Evolutionary conservation across 2,113 vertebrate genomes (phyloP).

Genomic region (Hydrochoerus hydrochaeris): DNA sequence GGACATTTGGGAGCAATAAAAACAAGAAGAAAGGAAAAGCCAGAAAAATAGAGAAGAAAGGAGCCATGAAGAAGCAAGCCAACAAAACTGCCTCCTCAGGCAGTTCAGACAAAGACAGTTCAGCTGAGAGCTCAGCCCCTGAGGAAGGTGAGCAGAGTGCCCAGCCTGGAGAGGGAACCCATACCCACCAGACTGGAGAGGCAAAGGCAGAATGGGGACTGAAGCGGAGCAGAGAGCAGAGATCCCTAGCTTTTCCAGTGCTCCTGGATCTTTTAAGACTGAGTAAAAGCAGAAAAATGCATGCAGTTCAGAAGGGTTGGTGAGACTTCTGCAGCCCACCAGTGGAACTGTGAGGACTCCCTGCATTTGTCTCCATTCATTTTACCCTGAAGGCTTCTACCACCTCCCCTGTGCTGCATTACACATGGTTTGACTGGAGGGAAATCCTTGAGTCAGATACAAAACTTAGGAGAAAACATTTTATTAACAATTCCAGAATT

Average conservation of each 20-base stretch:
- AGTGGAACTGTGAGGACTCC: neutral
- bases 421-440: neutral
- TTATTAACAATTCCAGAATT: neutral
- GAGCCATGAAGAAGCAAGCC: constrained; percentile 91
- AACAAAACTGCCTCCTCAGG: constrained; percentile 96
- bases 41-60: constrained; percentile 96
- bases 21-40: constrained; percentile 97
- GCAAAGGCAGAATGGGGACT: neutral
- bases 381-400: neutral
- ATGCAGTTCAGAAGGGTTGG: neutral
- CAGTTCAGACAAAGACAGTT: constrained; percentile 97
- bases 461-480: constrained; percentile 17
- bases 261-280: neutral
- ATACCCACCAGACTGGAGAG: neutral
- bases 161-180: neutral
- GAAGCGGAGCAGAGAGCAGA: neutral
- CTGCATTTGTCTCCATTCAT: neutral
- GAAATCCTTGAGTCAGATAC: constrained; percentile 19
- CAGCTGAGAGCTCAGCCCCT: constrained; percentile 96
- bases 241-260: neutral
- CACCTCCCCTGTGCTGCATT: neutral
- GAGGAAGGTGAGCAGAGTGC: constrained; percentile 92
- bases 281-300: neutral
- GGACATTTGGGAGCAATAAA: constrained; percentile 98
- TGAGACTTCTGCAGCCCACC: neutral